A percentile compares a stretch with the other conserved stretches of the same genome.
phyloP scores from a whole-genome alignment of 1,140 invertebrate genomes.

The Aplysia californica region DNA sequence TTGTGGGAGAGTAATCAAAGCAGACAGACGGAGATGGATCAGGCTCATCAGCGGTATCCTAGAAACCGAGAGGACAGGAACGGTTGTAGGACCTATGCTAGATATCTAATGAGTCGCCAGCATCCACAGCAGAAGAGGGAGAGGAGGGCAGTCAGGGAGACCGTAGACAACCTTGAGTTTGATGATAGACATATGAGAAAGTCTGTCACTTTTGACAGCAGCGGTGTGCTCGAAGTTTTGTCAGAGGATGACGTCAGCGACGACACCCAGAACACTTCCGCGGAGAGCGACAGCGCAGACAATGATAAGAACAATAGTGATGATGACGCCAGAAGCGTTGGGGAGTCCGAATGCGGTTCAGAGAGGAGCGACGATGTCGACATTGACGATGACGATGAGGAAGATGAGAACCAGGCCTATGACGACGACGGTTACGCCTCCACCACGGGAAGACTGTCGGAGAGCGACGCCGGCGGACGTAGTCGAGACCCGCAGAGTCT shows the following conservation, averaged over 20 bases:
- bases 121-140: too few species aligned
- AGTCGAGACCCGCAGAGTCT: not conserved
- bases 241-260: not conserved
- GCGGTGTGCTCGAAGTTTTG: too few species aligned
- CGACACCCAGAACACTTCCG: not conserved
- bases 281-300: not conserved
- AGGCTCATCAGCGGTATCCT: too few species aligned
- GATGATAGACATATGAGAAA: too few species aligned
- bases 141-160: too few species aligned
- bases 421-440: slow-evolving; percentile 18
- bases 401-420: not conserved
- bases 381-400: slow-evolving; percentile 1
- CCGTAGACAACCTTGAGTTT: too few species aligned
- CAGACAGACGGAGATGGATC: too few species aligned
- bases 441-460: slow-evolving; percentile 3
- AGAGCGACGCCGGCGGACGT: slow-evolving; percentile 21
- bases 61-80: too few species aligned
- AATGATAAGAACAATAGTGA: not conserved
- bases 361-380: not conserved
- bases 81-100: too few species aligned
- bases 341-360: not conserved
- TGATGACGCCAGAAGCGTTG: not conserved
- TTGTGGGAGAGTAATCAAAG: too few species aligned
- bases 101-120: too few species aligned
- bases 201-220: too few species aligned